A percentile compares a stretch with the other conserved stretches of the same genome.
phyloP scores from a whole-genome alignment of 2,888 invertebrate species.

The Timandra comae region DNA sequence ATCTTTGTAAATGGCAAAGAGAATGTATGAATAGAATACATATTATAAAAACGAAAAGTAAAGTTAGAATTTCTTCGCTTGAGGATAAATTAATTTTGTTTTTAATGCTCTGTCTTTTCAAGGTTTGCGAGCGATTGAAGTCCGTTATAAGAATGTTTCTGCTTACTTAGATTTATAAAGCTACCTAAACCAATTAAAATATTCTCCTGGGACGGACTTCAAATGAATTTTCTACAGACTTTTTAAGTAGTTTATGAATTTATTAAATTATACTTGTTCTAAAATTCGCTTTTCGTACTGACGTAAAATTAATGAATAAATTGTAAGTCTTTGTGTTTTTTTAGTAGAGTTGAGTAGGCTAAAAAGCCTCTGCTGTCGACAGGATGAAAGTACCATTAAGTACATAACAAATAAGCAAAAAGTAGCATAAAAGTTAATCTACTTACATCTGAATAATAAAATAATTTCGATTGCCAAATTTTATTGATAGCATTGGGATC shows the following conservation, averaged over 20 bases:
- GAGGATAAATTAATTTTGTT: slow-evolving; percentile 45
- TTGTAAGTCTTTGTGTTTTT: slow-evolving; percentile 1
- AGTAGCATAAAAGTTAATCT: too few relatives aligned
- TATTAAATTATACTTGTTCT: slow-evolving; percentile 9
- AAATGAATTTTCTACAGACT: slow-evolving; percentile 12
- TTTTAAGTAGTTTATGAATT: slow-evolving; percentile 9
- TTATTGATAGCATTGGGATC: too few relatives aligned
- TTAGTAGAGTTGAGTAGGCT: too few relatives aligned
- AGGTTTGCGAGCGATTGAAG: slow-evolving; percentile 13
- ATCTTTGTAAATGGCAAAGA: slow-evolving; percentile 29
- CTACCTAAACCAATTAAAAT: slow-evolving; percentile 17
- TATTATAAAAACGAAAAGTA: slow-evolving; percentile 23
- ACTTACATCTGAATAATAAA: too few relatives aligned
- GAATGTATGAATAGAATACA: slow-evolving; percentile 26
- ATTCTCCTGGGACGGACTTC: slow-evolving; percentile 10
- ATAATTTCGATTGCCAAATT: too few relatives aligned
- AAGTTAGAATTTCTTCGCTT: slow-evolving; percentile 41
- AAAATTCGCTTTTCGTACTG: slow-evolving; percentile 1
- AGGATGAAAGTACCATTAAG: too few relatives aligned
- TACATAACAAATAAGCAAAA: too few relatives aligned
- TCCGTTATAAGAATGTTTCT: slow-evolving; percentile 15
- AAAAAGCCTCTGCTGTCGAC: too few relatives aligned
- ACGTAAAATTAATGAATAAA: slow-evolving; percentile 1
- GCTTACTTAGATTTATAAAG: slow-evolving; percentile 14
- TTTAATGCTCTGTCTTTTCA: slow-evolving; percentile 24